phyloP scores from a whole-genome alignment of 1,140 invertebrate genomes.

The Gryllus bimaculatus region DNA sequence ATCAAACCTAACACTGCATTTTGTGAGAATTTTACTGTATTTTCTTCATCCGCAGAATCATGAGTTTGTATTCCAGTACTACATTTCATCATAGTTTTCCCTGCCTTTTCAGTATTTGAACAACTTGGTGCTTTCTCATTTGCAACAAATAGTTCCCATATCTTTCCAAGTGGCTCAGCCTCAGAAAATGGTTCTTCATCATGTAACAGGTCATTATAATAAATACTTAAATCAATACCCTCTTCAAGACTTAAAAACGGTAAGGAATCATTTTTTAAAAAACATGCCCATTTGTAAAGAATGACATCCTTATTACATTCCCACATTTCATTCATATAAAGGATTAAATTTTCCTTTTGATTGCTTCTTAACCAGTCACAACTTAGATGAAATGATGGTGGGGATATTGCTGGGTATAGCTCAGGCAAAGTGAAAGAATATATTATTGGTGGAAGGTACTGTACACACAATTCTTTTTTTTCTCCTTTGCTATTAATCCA shows the following conservation, averaged over 20 bases:
- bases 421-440: not conserved
- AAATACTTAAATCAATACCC: not conserved
- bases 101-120: too few relatives aligned
- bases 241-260: not conserved
- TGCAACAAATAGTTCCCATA: not conserved
- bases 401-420: not conserved
- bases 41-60: not conserved
- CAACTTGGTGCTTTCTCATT: not conserved
- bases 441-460: not conserved
- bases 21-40: not conserved
- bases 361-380: not conserved
- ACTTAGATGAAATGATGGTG: not conserved
- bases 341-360: not conserved
- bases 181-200: not conserved
- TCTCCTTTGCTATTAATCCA: not conserved
- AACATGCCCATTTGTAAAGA: not conserved
- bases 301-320: not conserved
- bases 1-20: not conserved
- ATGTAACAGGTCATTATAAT: not conserved
- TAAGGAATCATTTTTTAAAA: not conserved
- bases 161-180: not conserved
- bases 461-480: not conserved
- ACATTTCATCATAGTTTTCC: too few relatives aligned
- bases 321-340: not conserved
- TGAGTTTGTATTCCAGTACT: not conserved